A percentile compares a stretch with the other conserved stretches of the same genome.
These are phyloP conservation scores for Sesia apiformis DNA, from an alignment of 2,888 invertebrate genomes.

Conservation along the genomic window DNA sequence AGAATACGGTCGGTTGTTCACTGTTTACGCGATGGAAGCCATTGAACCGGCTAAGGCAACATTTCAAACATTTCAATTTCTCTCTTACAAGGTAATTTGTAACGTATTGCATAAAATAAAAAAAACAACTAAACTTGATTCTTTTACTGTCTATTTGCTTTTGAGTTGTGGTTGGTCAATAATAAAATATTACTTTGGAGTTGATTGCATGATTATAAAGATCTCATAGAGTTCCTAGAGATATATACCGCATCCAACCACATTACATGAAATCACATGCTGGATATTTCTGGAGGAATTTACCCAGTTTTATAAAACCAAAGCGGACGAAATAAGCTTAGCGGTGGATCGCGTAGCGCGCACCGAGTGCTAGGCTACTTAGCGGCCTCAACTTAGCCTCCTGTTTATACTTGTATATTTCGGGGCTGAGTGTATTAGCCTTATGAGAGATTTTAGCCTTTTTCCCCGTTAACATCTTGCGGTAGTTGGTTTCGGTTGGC, in stretches of 20 bases:
- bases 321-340: slow-evolving; percentile 65
- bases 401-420: neutral
- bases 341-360: slow-evolving; percentile 40
- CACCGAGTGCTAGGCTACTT: slow-evolving; percentile 50
- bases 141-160: too few species aligned
- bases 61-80: too few species aligned
- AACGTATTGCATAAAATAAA: too few species aligned
- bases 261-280: neutral
- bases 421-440: neutral
- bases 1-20: too few species aligned
- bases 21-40: too few species aligned
- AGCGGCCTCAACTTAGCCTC: slow-evolving; percentile 16
- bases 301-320: slow-evolving; percentile 68
- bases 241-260: neutral
- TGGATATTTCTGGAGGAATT: slow-evolving; percentile 44
- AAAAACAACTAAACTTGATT: too few species aligned
- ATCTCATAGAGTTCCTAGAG: neutral
- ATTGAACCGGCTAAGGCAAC: too few species aligned
- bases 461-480: neutral
- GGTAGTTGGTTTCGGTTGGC: neutral
- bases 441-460: neutral
- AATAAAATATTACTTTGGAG: too few species aligned
- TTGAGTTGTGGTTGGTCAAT: too few species aligned
- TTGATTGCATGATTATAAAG: too few species aligned
- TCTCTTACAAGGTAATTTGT: too few species aligned